A percentile compares a stretch with the other conserved stretches of the same genome.
These are phyloP conservation scores for Damaliscus lunatus DNA, from an alignment of 2,113 vertebrate genomes.

Conservation along the genomic window DNA sequence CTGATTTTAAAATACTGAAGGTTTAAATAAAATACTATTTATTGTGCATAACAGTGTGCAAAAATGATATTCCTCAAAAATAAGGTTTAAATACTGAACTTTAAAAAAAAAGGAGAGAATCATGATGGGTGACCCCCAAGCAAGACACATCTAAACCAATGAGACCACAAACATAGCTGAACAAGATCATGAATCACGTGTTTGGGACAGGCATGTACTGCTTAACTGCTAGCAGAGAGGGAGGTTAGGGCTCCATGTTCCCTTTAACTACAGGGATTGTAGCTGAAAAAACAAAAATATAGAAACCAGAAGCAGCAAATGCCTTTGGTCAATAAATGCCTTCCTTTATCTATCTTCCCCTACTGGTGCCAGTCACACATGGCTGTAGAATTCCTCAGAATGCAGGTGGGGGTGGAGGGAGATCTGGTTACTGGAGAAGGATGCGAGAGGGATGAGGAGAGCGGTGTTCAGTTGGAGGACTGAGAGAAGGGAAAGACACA, in stretches of 20 bases:
- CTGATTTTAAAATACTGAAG: not conserved
- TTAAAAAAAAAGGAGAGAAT: slow-evolving; percentile 17
- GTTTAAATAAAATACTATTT: not conserved
- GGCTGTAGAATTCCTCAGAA: slow-evolving; percentile 7
- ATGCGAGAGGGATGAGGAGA: not conserved
- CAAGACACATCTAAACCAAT: not conserved
- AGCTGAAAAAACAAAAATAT: not conserved
- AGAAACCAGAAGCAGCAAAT: slow-evolving; percentile 1
- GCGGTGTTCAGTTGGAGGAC: not conserved
- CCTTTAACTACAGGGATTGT: not conserved
- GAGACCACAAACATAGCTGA: not conserved
- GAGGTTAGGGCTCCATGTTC: not conserved
- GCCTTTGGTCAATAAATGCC: not conserved
- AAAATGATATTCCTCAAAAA: not conserved
- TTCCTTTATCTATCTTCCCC: not conserved
- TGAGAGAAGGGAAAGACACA: not conserved
- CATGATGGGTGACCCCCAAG: not conserved
- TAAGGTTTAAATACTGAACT: not conserved
- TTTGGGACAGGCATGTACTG: not conserved
- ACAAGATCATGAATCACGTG: not conserved
- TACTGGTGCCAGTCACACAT: not conserved
- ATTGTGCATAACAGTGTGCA: not conserved
- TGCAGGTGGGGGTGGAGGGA: not conserved
- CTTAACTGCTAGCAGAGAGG: not conserved
- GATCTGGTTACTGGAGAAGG: not conserved